phyloP scores from a whole-genome alignment of 92 coral and sea anemone species.

The Actinernus sp. region DNA sequence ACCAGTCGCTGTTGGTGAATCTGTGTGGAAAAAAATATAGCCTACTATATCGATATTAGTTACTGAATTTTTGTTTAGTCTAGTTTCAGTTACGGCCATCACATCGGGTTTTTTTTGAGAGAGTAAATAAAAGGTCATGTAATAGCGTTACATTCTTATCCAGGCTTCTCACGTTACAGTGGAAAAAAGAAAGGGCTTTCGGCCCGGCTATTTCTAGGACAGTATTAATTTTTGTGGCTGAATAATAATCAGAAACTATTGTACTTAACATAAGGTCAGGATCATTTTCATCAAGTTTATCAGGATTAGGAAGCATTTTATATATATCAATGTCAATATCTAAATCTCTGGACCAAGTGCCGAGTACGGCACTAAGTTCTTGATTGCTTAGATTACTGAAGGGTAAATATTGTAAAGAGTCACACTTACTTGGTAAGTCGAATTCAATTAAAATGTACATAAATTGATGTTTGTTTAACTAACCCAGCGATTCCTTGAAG shows the following conservation, averaged over 20 bases:
- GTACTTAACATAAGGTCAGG: slow-evolving; percentile 22
- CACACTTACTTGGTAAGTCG: too few species aligned
- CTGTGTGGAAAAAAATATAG: slow-evolving; percentile 32
- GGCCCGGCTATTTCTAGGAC: neutral
- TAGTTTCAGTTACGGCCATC: slow-evolving; percentile 57
- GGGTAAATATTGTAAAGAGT: too few species aligned
- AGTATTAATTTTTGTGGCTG: neutral
- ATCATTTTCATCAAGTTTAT: slow-evolving; percentile 30
- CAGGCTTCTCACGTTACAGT: slow-evolving; percentile 59
- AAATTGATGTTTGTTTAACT: too few species aligned
- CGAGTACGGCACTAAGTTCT: slow-evolving; percentile 8
- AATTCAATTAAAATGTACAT: too few species aligned
- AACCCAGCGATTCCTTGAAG: slow-evolving; percentile 21
- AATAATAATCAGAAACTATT: slow-evolving; percentile 9
- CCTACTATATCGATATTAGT: slow-evolving; percentile 34
- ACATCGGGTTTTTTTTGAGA: slow-evolving; percentile 15
- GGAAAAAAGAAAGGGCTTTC: slow-evolving; percentile 16
- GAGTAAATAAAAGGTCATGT: slow-evolving; percentile 1
- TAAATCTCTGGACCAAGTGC: slow-evolving; percentile 7
- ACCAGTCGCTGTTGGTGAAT: slow-evolving; percentile 54
- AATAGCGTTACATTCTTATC: slow-evolving; percentile 22
- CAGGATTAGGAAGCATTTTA: slow-evolving; percentile 38
- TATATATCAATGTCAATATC: slow-evolving; percentile 28
- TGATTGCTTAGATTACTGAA: slow-evolving; percentile 4
- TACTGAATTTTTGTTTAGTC: slow-evolving; percentile 28